These are phyloP conservation scores for Silurus glanis DNA, from an alignment of 2,113 vertebrate genomes.

Conservation along the genomic window DNA sequence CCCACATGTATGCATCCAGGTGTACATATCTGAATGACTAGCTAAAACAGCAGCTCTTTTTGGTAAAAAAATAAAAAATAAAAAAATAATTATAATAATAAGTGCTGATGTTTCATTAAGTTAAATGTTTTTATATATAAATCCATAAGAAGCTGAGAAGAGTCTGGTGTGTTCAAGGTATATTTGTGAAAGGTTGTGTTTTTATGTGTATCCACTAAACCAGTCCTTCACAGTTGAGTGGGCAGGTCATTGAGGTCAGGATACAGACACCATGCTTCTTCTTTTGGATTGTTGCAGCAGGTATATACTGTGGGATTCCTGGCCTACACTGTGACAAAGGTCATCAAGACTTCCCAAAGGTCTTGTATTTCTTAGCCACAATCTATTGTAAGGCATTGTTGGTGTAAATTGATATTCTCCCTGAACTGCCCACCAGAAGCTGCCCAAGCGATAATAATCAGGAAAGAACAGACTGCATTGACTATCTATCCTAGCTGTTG, in stretches of 20 bases:
- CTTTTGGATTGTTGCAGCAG: conserved; percentile 59
- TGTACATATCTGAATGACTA: conserved; percentile 51
- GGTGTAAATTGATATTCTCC: conserved; percentile 74
- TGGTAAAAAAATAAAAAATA: conserved; percentile 15
- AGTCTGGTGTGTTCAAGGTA: not conserved
- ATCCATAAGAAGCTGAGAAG: not conserved
- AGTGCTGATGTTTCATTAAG: not conserved
- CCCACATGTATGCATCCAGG: conserved; percentile 49
- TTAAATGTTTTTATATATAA: not conserved
- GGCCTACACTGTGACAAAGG: conserved; percentile 69
- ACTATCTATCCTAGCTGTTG: conserved; percentile 31
- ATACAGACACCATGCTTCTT: not conserved
- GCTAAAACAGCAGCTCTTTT: conserved; percentile 7
- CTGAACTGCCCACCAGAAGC: conserved; percentile 64
- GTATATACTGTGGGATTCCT: conserved; percentile 58
- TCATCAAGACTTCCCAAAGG: conserved; percentile 65
- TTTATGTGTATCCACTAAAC: not conserved
- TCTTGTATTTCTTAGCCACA: conserved; percentile 73
- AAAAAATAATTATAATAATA: conserved; percentile 3
- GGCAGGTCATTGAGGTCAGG: not conserved
- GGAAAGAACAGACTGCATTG: conserved; percentile 48
- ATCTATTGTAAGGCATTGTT: conserved; percentile 71
- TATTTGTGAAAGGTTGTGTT: not conserved
- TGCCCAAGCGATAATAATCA: conserved; percentile 62
- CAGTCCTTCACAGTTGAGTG: conserved; percentile 19